Base-by-base conservation (phyloP, 2,888 invertebrate species). In the Mesoligia furuncula region DNA sequence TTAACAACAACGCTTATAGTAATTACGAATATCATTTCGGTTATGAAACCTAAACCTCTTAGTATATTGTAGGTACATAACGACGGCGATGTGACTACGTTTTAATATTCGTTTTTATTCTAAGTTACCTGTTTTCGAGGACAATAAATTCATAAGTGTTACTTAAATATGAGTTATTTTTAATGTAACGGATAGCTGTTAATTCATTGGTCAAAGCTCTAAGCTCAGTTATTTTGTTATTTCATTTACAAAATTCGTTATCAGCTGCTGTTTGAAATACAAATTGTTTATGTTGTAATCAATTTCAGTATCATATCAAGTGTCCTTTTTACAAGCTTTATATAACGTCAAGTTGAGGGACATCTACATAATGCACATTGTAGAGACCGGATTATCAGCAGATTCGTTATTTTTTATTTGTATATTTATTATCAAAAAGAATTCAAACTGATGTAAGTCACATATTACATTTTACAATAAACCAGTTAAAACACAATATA, bases 1-100 rank as follows among this genome's bases (percentile, higher is more conserved):
- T 91, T 93, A 95, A 94, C 93, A 95, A 95, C 94, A 95, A 95
- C 93, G 91, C 93, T 93, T 94, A 94, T 91, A 84, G 79, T 87
- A 93, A 91, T 91, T 92, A 93, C 89, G 90, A 90, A 92, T 93
- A 92, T 91, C 84, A 90, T 90, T 82, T 90, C 87, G 89, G 89
- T 91, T 88, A 90, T 90, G 89, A 91, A 92, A 94, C 91, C 89
- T 90, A 91, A 91, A 87, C 83, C 82, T 87, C 89, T 89, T 88
- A 87, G 73, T 89, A 87, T 89, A 90, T 89, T 88, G 90, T 59
- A 59, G 69, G 36, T 92, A 90, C 89, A 90, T 90, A 83, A 90
- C 89, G 90, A 90, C 85, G 80, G 86, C 89, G 89, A 90, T 87
- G 85, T 85, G 86, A 88, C 92, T 92, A 92, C 91, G 80, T 86